Base-by-base conservation (phyloP, 2,888 invertebrate species). In the Lydus trimaculatus region DNA sequence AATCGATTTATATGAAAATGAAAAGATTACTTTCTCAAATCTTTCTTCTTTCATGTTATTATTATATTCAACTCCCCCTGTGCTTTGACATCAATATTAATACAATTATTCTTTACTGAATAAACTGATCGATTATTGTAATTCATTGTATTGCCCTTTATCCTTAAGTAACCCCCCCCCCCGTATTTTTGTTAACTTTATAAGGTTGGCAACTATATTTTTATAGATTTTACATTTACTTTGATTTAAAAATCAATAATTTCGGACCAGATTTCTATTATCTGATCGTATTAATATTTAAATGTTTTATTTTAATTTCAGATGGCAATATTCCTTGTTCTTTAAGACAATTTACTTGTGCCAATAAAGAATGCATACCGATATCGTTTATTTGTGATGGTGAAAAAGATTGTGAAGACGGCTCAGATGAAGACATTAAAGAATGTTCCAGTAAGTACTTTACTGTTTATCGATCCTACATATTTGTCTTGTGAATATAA, bases 301-400 rank as follows among this genome's bases (percentile, higher is more conserved):
- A n/a, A n/a, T 43, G 5, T 43, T n/a, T 43, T 43, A 1, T n/a
- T 17, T 23, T 68, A 36, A 77, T 52, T 82, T 65, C 77, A 82
- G 81, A 84, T 65, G 67, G 73, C 61, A 68, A 56, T 65, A 39
- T 73, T 25, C 70, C 73, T 61, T 92, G 92, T 83, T 87, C 90
- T 33, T 80, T 89, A 79, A 91, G 91, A 84, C 93, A 94, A 84
- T 94, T 94, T 84, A 89, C 88, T 79, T 95, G 95, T 84, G 87
- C 86, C 76, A 91, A 91, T 83, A 91, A 91, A 76, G 89, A 88
- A 77, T 95, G 95, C 85, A 92, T 95, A 84, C 92, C 93, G 23
- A 87, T 91, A 71, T 88, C 91, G 70, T 94, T 91, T 89, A 88
- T 91, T 73, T 95, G 95, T 83, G 95, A 95, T 82, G 90, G 91